Base-by-base conservation (phyloP, 2,888 invertebrate species). In the Aleiodes leptofemur region DNA sequence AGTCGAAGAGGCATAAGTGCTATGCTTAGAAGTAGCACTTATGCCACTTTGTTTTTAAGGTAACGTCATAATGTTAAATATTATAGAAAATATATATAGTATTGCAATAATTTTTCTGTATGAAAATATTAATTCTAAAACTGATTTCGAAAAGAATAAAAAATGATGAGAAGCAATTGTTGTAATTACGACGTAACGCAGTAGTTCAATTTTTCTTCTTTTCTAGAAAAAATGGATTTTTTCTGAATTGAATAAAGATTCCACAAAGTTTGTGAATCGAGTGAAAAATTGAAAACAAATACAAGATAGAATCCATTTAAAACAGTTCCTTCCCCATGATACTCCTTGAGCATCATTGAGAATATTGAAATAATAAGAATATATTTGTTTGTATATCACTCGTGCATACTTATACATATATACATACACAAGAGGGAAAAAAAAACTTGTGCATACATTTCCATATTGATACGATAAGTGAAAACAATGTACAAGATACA, bases 311-410 rank as follows among this genome's bases (percentile, higher is more conserved):
- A 14, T 48, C 43, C 2, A 8, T 14, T 23, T 43, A 8, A 64
- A 64, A 16, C 13, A 43, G 13, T 48, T n/a, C n/a, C 7, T 14
- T 7, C 43, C 14, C 11, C 4, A 48, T 59, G 14, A 43, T 48
- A 43, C 11, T 48, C 5, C 23, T 16, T 13, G 16, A 64, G 48
- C 16, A 64, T 16, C 29, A n/a, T 61, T 38, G 7, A 29, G 14
- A 43, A 61, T 31, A 38, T 11, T 61, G 38, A 43, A 61, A 61
- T 64, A 64, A 43, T 43, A 23, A n/a, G 9, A 48, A 43, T 64
- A 64, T 64, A 43, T 64, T 38, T 48, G 64, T 64, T 64, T 64
- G 43, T 9, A 64, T 34, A 48, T 48, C 14, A 14, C 14, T 43
- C 11, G 43, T 59, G 64, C 23, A 23, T 64, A 64, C 48, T n/a